Base-by-base conservation (phyloP, 2,797 vertebrate genomes). In the Microctenopoma stevenorrisi region DNA sequence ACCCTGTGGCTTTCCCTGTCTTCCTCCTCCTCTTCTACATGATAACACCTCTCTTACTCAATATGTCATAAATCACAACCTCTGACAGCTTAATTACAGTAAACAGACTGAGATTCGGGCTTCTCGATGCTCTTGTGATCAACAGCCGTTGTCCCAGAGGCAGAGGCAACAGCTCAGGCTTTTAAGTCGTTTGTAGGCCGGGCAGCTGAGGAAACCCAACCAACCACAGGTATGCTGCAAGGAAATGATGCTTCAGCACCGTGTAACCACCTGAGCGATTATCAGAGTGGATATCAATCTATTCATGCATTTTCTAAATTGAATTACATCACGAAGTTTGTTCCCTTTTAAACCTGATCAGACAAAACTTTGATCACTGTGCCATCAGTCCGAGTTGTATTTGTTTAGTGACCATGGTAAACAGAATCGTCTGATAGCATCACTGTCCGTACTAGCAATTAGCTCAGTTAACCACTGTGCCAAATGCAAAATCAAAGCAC, bases 41-140 rank as follows among this genome's bases (percentile, higher is more conserved):
- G 85, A 92, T 87, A 93, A 90, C 79, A 88, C 80, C 75, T 85
- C 82, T 90, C 87, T 94, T 92, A 90, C 89, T 92, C 93, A 94
- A 90, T 86, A 79, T 42, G 49, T 89, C 89, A 91, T 95, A 93
- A 94, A 94, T 94, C 93, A 94, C 76, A 48, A 49, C 18, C 25
- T 44, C 28, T 87, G 94, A 94, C 94, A 94, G 78, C 69, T 81
- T 93, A 94, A 95, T 95, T 93, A 94, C 90, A 78, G 92, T 91
- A 94, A 95, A 94, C 93, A 93, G 70, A 88, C 65, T 43, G 70
- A 86, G 88, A 87, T 82, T 82, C 53, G 22, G 71, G 80, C 73
- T 88, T 80, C 82, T 89, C 80, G 64, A 79, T 88, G 63, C 56
- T 83, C 79, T 83, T 85, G 82, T 56, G 82, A 93, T 89, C 81